Evolutionary conservation across 1,140 invertebrate genomes (phyloP).

Genomic region (Megalonaias nervosa): DNA sequence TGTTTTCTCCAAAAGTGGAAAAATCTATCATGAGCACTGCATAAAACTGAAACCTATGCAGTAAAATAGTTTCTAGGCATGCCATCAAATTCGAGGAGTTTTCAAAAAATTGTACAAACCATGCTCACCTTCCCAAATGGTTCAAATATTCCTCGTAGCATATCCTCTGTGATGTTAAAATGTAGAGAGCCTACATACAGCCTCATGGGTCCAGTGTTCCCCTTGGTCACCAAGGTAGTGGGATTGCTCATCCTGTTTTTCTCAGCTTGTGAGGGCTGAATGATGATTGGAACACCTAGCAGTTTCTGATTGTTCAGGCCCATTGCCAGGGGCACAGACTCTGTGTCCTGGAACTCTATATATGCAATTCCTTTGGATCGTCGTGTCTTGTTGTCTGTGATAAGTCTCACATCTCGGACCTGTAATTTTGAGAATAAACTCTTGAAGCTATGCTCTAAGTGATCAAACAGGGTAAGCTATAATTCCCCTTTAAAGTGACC

Average conservation of each 20-base stretch:
- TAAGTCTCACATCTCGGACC: constrained; percentile 95
- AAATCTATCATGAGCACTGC: no score
- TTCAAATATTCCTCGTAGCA: constrained; percentile 98
- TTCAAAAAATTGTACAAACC: background rate
- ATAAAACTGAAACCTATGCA: no score
- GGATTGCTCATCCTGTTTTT: constrained; percentile 90
- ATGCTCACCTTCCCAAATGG: constrained; percentile 91
- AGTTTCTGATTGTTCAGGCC: constrained; percentile 96
- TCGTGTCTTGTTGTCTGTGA: constrained; percentile 99
- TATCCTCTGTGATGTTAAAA: constrained; percentile 99
- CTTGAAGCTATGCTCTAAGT: no score
- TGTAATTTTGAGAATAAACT: constrained; percentile 47
- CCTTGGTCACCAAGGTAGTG: constrained; percentile 60
- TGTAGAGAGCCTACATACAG: constrained; percentile 98
- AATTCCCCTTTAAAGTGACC: no score
- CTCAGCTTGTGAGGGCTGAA: constrained; percentile 98
- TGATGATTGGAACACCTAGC: constrained; percentile 97
- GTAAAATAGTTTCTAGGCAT: background rate
- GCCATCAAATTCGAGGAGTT: no score
- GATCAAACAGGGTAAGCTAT: no score
- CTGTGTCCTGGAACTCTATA: constrained; percentile 98
- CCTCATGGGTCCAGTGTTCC: constrained; percentile 89
- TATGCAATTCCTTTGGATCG: constrained; percentile 99
- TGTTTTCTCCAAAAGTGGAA: no score
- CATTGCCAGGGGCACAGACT: constrained; percentile 97